Evolutionary conservation across 2,113 vertebrate genomes (phyloP), one percentile per base, ranked within the genome.

Genomic region (Urocitellus parryii): DNA sequence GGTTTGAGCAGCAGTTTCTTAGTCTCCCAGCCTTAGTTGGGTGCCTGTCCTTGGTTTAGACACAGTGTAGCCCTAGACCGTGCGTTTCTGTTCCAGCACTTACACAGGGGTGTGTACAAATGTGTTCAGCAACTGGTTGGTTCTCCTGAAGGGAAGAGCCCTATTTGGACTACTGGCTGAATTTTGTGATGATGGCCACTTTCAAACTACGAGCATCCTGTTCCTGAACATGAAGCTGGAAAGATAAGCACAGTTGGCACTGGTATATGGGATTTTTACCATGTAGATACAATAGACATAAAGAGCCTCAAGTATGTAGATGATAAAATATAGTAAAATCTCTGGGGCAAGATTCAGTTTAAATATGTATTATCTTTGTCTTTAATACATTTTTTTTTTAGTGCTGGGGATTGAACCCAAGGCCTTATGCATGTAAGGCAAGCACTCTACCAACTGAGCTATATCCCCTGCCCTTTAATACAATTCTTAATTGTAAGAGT

Each of bases 221-320:
- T 90, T 42, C 42, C 42, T n/a, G n/a, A 72, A 34, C 34, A 0
- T n/a, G 65, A 45, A n/a, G 7, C 22, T 68, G 56, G 63, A 24
- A 63, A 53, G 63, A 27, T 18, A 5, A 0, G 12, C 37, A 12
- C 25, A 45, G 11, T 14, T 29, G 22, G 4, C 45, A 27, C 29
- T 27, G 0, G 29, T n/a, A 1, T 3, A 0, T 0, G 6, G 18
- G 18, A 8, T 65, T 16, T 8, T 63, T 9, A 17, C 78, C 58
- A 0, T 9, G 0, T 1, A 45, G 72, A 18, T 37, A 7, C 22
- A 3, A 1, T 4, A 56, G 51, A 45, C 25, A 5, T 34, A 29
- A 45, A 8, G 29, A n/a, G 67, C 73, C n/a, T n/a, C 34, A 76
- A 63, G 68, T 53, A 51, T 27, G 24, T 2, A 24, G 37, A 25